A percentile compares a stretch with the other conserved stretches of the same genome.
Evolutionary conservation across 2,113 vertebrate genomes (phyloP).

Genomic region (Parotia lawesii): DNA sequence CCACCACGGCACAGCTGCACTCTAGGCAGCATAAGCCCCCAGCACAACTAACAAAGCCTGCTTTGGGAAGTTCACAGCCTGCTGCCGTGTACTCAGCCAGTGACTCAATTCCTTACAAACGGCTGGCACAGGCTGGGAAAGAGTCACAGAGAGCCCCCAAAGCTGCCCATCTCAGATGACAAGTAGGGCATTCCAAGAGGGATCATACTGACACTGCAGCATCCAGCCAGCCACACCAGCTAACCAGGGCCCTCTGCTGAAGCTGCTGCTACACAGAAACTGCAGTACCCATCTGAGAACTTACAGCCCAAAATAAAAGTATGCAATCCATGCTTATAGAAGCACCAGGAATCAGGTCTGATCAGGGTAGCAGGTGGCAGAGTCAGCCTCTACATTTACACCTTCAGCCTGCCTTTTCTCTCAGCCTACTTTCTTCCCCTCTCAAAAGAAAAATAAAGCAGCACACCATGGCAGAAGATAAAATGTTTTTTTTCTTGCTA

Average conservation of each 20-base stretch:
- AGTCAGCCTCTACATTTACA: not conserved
- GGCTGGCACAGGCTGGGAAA: not conserved
- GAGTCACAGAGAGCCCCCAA: not conserved
- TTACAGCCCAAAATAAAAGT: not conserved
- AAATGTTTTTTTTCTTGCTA: not conserved
- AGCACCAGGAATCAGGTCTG: not conserved
- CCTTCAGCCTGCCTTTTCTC: not conserved
- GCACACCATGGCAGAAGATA: not conserved
- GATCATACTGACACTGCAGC: not conserved
- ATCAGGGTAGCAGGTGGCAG: not conserved
- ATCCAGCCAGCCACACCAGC: not conserved
- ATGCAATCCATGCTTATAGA: not conserved
- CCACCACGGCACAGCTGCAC: not conserved
- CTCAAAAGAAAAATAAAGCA: not conserved
- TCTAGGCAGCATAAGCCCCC: not conserved
- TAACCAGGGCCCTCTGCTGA: not conserved
- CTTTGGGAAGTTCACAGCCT: not conserved
- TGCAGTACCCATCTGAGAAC: not conserved
- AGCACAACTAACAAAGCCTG: not conserved
- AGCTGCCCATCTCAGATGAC: not conserved
- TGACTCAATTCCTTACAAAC: not conserved
- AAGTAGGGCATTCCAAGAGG: not conserved
- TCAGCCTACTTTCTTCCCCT: not conserved
- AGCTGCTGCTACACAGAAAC: not conserved
- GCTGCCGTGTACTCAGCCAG: not conserved